A percentile compares a stretch with the other conserved stretches of the same genome.
phyloP scores from a whole-genome alignment of 1,140 invertebrate species.

The Drosophila takahashii region DNA sequence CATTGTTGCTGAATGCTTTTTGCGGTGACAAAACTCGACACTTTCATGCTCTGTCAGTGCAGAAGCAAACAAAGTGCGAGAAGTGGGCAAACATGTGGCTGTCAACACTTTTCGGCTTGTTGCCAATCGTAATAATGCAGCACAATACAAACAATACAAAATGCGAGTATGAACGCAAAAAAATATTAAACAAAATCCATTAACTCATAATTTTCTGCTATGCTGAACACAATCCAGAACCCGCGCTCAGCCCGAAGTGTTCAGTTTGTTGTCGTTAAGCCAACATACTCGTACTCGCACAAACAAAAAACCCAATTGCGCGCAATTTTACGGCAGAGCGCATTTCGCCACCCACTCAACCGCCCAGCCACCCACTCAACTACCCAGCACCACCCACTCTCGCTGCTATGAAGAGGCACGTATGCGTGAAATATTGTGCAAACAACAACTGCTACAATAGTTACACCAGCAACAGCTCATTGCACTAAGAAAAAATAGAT shows the following conservation, averaged over 20 bases:
- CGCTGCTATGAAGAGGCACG: slow-evolving; percentile 46
- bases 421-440: slow-evolving; percentile 83
- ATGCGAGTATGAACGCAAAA: not conserved
- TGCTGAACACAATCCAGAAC: slow-evolving; percentile 67
- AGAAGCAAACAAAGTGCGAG: slow-evolving; percentile 19
- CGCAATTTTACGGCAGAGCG: slow-evolving; percentile 81
- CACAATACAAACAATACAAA: not conserved
- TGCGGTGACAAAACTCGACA: slow-evolving; percentile 54
- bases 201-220: slow-evolving; percentile 83
- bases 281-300: slow-evolving; percentile 19
- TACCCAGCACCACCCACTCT: slow-evolving; percentile 25
- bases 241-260: slow-evolving; percentile 46
- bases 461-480: slow-evolving; percentile 26
- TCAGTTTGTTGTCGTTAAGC: slow-evolving; percentile 76
- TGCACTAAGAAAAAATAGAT: slow-evolving; percentile 4
- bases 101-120: slow-evolving; percentile 65
- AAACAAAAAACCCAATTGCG: slow-evolving; percentile 73
- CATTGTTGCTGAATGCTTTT: slow-evolving; percentile 42
- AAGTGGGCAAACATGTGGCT: slow-evolving; percentile 37
- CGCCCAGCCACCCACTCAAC: slow-evolving; percentile 22
- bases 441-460: slow-evolving; percentile 58
- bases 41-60: slow-evolving; percentile 76
- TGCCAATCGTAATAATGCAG: slow-evolving; percentile 62
- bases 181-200: slow-evolving; percentile 75
- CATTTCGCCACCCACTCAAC: slow-evolving; percentile 55